Evolutionary conservation across 1,140 invertebrate species (phyloP).

Genomic region (Drosophila willistoni): DNA sequence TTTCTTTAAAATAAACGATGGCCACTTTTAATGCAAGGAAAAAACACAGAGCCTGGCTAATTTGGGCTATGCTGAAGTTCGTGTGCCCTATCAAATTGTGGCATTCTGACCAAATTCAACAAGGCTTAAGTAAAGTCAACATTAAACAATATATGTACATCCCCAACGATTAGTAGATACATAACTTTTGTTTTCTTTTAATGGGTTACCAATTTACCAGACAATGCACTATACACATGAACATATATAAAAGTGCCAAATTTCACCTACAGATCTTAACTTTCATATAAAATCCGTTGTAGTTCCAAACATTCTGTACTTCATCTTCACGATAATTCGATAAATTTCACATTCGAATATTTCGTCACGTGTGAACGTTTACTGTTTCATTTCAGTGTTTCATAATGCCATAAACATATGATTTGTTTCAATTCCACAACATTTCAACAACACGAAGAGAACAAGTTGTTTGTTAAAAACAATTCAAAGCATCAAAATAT

Average conservation of each 20-base stretch:
- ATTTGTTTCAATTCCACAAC: slow-evolving; percentile 5
- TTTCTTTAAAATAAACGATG: slow-evolving; percentile 7
- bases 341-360: neutral
- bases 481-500: slow-evolving; percentile 3
- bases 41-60: neutral
- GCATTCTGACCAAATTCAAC: neutral
- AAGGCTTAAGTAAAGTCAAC: too few relatives aligned
- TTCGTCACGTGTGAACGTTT: slow-evolving; percentile 2
- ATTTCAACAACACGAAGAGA: slow-evolving; percentile 6
- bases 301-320: too few relatives aligned
- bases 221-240: too few relatives aligned
- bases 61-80: neutral
- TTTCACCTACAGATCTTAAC: too few relatives aligned
- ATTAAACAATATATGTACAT: too few relatives aligned
- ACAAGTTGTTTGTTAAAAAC: slow-evolving; percentile 9
- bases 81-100: neutral
- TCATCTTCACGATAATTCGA: neutral
- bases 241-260: too few relatives aligned
- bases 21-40: slow-evolving; percentile 2
- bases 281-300: too few relatives aligned
- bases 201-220: too few relatives aligned
- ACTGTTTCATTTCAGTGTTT: neutral
- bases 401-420: slow-evolving; percentile 6
- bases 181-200: too few relatives aligned
- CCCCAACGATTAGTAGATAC: too few relatives aligned